Conservation (phyloP, 23 tunicate species). For the Halocynthia roretzi region DNA sequence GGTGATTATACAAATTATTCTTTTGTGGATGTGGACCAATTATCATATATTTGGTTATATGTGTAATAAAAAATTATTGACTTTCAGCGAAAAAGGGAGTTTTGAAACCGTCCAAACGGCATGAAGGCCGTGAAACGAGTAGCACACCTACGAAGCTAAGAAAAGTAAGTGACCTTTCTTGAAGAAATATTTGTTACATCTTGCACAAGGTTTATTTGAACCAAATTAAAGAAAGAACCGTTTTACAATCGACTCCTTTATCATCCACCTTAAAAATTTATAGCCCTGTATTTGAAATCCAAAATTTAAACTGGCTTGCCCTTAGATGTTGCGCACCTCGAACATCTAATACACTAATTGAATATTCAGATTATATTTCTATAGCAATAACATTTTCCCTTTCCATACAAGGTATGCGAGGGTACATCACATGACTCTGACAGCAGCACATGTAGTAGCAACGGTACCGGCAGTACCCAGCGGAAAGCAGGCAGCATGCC, state of each 20-base stretch:
- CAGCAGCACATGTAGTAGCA: conserved; percentile 66
- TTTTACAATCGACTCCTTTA: no score
- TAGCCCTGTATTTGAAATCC: no score
- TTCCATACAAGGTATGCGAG: conserved; percentile 31
- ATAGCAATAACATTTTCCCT: no score
- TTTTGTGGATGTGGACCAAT: no score
- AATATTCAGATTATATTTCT: no score
- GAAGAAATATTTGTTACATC: background rate
- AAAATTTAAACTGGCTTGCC: no score
- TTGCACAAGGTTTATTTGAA: background rate
- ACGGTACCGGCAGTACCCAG: conserved; percentile 10
- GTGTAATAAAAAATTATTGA: background rate
- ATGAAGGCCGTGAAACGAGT: conserved; percentile 39
- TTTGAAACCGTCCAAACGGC: conserved; percentile 35
- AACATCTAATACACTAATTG: no score
- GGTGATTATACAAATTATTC: no score
- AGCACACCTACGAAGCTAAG: conserved; percentile 61
- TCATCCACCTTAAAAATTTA: no score
- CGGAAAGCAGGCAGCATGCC: background rate
- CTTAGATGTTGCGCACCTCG: no score
- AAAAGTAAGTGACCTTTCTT: conserved; percentile 20
- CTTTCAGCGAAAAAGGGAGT: conserved; percentile 2
- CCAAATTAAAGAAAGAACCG: background rate
- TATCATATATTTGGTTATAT: no score
- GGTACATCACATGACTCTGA: conserved; percentile 65